These are phyloP conservation scores for Antidorcas marsupialis DNA, from an alignment of 2,113 vertebrate genomes.

Conservation along the genomic window DNA sequence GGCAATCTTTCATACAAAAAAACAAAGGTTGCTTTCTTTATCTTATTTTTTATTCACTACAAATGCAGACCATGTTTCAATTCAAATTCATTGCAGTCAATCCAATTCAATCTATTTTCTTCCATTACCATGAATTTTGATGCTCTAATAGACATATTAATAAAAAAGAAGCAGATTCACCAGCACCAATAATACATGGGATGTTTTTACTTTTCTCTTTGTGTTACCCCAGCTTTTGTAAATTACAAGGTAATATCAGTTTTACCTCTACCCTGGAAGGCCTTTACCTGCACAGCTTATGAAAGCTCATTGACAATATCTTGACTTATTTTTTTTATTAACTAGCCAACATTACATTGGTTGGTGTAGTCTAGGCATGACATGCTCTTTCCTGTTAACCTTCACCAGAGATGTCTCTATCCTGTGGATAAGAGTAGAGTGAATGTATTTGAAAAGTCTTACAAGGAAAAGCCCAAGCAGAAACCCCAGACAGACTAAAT, in stretches of 20 bases:
- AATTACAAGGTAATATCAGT: neutral
- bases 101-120: neutral
- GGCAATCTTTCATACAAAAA: neutral
- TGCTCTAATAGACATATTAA: neutral
- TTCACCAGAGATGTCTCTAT: neutral
- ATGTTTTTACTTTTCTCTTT: neutral
- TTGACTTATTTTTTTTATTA: neutral
- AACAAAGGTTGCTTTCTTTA: neutral
- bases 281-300: neutral
- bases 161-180: neutral
- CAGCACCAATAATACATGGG: neutral
- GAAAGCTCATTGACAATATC: neutral
- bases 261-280: neutral
- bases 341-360: neutral
- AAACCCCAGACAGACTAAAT: constrained; percentile 83
- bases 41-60: neutral
- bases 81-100: neutral
- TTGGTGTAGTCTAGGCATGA: neutral
- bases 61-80: neutral
- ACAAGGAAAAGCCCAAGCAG: constrained; percentile 61
- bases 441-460: neutral
- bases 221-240: neutral
- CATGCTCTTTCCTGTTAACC: neutral
- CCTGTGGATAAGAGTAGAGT: neutral
- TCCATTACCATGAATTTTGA: neutral